Base-by-base conservation (phyloP, 2,113 vertebrate genomes). In the Pipra filicauda region DNA sequence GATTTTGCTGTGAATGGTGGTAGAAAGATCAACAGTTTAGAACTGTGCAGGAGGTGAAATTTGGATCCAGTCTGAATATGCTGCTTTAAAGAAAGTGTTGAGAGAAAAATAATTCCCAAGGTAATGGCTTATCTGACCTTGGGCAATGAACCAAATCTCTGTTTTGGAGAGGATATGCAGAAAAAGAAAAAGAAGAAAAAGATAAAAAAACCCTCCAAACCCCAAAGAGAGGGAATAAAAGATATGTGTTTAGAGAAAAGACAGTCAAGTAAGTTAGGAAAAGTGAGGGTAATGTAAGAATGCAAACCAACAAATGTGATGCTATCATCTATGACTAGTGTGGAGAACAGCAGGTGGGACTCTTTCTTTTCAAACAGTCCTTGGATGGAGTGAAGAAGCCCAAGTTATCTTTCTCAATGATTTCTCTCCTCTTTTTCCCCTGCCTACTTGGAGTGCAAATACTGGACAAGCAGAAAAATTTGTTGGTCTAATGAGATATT, bases 1-100 rank as follows among this genome's bases (percentile, higher is more conserved):
- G 85, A 86, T 90, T 93, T 94, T 82, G 5, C 72, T 80, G 39
- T 64, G 72, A 93, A 62, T 73, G 80, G 27, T 71, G 71, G 75
- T 69, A 91, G 66, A 94, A 95, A 91, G 55, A 94, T 90, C 85
- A 95, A 83, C 72, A 86, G 54, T 83, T 95, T 93, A 91, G 91
- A 95, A 85, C 21, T 82, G 39, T 41, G 43, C 17, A 67, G 65
- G 57, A 84, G 35, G 22, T 82, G 35, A 91, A 95, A 86, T 88
- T 71, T 88, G 52, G 75, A 86, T 81, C 39, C 20, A 44, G 33
- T 72, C 70, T 94, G 88, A 92, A 90, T 74, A 90, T 15, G 21
- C 12, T 86, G 3, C 19, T 94, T 43, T 92, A 88, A 83, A 95
- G 30, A 77, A 94, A 94, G 9, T 6, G 11, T 77, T 90, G 55